Evolutionary conservation across 2,888 invertebrate genomes (phyloP), one percentile per base, ranked within the genome.

Genomic region (Chrysotoxum bicinctum): DNA sequence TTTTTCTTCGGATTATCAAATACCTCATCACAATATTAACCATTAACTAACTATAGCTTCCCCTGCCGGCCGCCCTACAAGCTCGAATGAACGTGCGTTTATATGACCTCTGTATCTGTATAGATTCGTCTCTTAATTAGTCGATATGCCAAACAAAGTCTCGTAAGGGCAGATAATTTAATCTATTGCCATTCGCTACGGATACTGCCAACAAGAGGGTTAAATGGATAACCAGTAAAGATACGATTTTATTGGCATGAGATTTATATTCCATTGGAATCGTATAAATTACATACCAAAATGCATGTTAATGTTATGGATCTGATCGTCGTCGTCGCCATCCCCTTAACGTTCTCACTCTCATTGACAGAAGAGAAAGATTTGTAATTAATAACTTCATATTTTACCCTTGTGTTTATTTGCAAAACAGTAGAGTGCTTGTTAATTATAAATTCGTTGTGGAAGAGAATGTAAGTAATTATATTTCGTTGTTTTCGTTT

Each of bases 331-430:
- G 40, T 50, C 50, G 35, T 8, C 32, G 19, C 58, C 50, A 37
- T 26, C 8, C 52, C 21, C 19, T 23, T 32, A 26, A n/a, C 23
- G 23, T 37, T 37, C 37, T 50, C 45, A 14, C 37, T 54, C 52
- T 54, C 35, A 52, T 52, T 14, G 68, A 52, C 68, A 80, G 74
- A 69, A 68, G 40, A 76, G 72, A 80, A 68, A 56, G 75, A 72
- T 77, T 74, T 60, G 64, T 85, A 85, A 85, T 86, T 86, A 86
- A 86, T 86, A 86, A 81, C 72, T 86, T 86, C 77, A 82, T 81
- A 76, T 37, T 62, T 69, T 48, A 66, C 52, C 60, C 73, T 80
- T 75, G 64, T 60, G 66, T 80, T 75, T 76, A 76, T 73, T 80
- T 76, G 66, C 66, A 45, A 84, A 66, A 75, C 75, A 66, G 70